Percentiles rank a stretch among this genome's conserved stretches.
Evolutionary conservation across 2,797 vertebrate species (phyloP).

Genomic region (Argyrosomus regius): DNA sequence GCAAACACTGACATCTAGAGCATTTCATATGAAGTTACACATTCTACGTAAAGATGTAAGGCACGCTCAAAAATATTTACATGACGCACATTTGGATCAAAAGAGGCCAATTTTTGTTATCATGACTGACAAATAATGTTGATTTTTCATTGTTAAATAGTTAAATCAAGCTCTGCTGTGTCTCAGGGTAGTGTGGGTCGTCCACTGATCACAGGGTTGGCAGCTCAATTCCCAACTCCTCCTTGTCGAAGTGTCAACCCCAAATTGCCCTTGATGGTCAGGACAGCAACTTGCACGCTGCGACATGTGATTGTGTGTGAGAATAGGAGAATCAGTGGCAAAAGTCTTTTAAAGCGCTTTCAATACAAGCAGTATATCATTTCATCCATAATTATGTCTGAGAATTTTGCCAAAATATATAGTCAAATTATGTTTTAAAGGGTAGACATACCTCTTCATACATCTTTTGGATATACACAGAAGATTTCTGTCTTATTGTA

Average conservation of each 20-base stretch:
- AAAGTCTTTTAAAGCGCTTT: background rate
- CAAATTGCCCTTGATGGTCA: background rate
- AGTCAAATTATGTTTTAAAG: background rate
- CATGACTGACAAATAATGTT: no score
- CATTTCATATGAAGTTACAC: conserved; percentile 32
- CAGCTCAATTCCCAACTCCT: no score
- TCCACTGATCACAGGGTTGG: background rate
- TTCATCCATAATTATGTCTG: background rate
- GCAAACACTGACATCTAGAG: conserved; percentile 75
- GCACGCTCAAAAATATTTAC: background rate
- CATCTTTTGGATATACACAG: background rate
- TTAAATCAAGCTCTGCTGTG: background rate
- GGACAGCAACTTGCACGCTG: background rate
- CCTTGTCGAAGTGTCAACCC: no score
- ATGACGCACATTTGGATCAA: background rate
- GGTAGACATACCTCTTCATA: background rate
- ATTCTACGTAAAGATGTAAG: background rate
- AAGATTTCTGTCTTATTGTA: background rate
- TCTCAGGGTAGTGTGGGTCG: background rate
- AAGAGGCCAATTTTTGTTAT: background rate
- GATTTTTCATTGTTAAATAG: background rate
- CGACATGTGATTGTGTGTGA: background rate
- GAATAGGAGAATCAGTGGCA: background rate
- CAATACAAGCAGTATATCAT: background rate
- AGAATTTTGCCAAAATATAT: background rate